phyloP scores from a whole-genome alignment of 2,888 invertebrate species.

The Hirtodrosophila duncani region DNA sequence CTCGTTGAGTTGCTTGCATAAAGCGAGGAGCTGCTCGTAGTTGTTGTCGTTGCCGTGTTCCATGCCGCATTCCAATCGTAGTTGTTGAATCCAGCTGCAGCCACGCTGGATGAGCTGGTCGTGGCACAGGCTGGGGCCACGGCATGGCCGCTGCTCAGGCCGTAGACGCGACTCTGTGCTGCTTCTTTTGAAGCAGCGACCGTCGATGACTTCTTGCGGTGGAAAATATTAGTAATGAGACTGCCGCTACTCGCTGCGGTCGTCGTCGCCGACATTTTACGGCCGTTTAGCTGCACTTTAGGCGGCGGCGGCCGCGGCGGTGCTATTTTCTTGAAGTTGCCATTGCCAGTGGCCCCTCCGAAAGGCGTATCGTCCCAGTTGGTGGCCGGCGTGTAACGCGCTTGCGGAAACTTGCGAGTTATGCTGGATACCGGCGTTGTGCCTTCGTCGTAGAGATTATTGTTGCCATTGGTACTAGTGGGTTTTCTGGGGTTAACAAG shows the following conservation, averaged over 20 bases:
- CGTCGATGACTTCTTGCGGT: slow-evolving; percentile 69
- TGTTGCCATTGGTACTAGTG: too few species aligned
- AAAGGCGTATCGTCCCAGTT: slow-evolving; percentile 77
- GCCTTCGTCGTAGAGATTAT: slow-evolving; percentile 42
- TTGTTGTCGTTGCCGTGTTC: slow-evolving; percentile 49
- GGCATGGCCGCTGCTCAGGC: slow-evolving; percentile 65
- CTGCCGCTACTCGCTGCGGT: slow-evolving; percentile 17
- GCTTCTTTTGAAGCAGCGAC: slow-evolving; percentile 52
- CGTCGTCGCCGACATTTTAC: slow-evolving; percentile 33
- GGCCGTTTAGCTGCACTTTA: slow-evolving; percentile 59
- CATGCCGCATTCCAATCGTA: slow-evolving; percentile 72
- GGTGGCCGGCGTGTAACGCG: slow-evolving; percentile 76
- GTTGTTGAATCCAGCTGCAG: slow-evolving; percentile 17
- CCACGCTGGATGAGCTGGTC: slow-evolving; percentile 7
- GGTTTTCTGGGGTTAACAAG: too few species aligned
- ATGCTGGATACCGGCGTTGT: slow-evolving; percentile 58
- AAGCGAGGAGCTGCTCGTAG: slow-evolving; percentile 13
- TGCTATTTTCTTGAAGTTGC: slow-evolving; percentile 72
- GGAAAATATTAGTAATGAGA: slow-evolving; percentile 75
- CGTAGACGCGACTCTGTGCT: slow-evolving; percentile 65
- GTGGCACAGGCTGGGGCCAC: slow-evolving; percentile 6
- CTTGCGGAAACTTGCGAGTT: slow-evolving; percentile 75
- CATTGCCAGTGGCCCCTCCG: slow-evolving; percentile 39
- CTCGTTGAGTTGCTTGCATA: slow-evolving; percentile 28
- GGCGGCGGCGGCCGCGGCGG: slow-evolving; percentile 78